These are phyloP conservation scores for Paramisgurnus dabryanus DNA, from an alignment of 2,113 vertebrate genomes.

Conservation along the genomic window DNA sequence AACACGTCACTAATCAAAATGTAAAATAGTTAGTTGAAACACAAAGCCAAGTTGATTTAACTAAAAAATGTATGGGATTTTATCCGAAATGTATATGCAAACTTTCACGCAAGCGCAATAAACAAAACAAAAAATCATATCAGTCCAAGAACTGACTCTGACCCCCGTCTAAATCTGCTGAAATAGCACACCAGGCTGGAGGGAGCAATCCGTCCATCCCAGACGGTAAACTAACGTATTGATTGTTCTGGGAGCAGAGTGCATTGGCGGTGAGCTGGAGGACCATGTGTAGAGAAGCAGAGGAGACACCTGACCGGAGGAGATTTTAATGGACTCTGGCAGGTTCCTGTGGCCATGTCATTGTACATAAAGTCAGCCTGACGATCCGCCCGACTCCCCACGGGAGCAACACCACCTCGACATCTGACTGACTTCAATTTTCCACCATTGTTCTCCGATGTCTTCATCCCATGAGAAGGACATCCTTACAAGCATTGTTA, in stretches of 20 bases:
- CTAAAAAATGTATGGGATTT: background rate
- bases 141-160: conserved; percentile 25
- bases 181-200: conserved; percentile 21
- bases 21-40: too few relatives aligned
- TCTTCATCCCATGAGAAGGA: background rate
- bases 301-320: conserved; percentile 43
- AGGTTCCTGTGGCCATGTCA: conserved; percentile 52
- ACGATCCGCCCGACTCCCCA: conserved; percentile 23
- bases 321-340: conserved; percentile 52
- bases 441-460: background rate
- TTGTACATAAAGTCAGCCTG: conserved; percentile 53
- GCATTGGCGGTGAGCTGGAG: conserved; percentile 36
- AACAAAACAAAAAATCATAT: conserved; percentile 35
- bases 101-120: background rate
- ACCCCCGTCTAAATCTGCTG: conserved; percentile 11
- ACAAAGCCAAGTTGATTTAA: too few relatives aligned
- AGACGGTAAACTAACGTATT: conserved; percentile 18
- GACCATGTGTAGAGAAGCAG: conserved; percentile 13
- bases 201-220: conserved; percentile 28
- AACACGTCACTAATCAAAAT: too few relatives aligned
- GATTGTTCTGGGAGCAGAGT: conserved; percentile 43
- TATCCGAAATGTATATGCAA: too few relatives aligned
- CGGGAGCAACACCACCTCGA: conserved; percentile 21
- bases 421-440: background rate
- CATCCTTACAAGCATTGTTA: background rate